A percentile compares a stretch with the other conserved stretches of the same genome.
Evolutionary conservation across 2,888 invertebrate genomes (phyloP).

Genomic region (Andrena haemorrhoa): DNA sequence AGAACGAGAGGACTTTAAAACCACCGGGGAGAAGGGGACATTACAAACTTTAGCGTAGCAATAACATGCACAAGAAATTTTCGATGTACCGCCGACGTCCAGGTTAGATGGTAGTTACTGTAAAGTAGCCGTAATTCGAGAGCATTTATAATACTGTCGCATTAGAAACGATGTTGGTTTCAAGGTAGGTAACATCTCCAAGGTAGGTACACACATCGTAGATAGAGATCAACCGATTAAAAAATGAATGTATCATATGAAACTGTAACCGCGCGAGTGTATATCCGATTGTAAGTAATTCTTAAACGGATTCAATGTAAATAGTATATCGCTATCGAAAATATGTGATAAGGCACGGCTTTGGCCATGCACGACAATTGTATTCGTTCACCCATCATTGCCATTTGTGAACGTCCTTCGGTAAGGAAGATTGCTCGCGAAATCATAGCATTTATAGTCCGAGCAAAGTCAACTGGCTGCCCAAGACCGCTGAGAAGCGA

Average conservation of each 20-base stretch:
- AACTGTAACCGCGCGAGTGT: conserved; percentile 38
- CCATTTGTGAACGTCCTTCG: conserved; percentile 72
- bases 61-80: conserved; percentile 73
- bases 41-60: conserved; percentile 68
- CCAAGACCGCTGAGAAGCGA: background rate
- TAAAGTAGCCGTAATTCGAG: conserved; percentile 49
- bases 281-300: conserved; percentile 64
- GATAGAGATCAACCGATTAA: conserved; percentile 20
- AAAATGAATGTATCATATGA: conserved; percentile 53
- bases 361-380: conserved; percentile 81
- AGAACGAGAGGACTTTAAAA: conserved; percentile 21
- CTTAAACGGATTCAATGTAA: conserved; percentile 72
- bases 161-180: conserved; percentile 35
- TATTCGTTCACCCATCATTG: conserved; percentile 80
- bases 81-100: conserved; percentile 74
- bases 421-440: conserved; percentile 2
- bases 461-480: conserved; percentile 5
- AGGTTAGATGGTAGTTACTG: conserved; percentile 60
- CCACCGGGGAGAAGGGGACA: conserved; percentile 9
- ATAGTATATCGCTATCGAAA: conserved; percentile 73
- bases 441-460: background rate
- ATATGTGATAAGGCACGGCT: conserved; percentile 83
- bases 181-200: conserved; percentile 4
- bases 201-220: conserved; percentile 9
- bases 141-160: conserved; percentile 34